Conservation (phyloP, 2,797 vertebrate genomes). For the Darevskia nairensis region DNA sequence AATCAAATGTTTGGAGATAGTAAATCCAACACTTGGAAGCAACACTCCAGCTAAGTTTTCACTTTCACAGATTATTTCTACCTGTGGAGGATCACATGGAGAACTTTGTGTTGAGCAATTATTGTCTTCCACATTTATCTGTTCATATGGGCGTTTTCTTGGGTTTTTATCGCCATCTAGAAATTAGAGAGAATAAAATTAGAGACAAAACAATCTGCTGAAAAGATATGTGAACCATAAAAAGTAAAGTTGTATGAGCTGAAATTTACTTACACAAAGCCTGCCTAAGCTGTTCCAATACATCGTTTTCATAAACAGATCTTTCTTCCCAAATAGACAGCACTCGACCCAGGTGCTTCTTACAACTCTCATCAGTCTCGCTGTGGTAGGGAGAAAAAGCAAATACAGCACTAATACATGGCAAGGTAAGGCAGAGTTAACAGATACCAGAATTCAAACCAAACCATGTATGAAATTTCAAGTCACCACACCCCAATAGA, state of each 20-base stretch:
- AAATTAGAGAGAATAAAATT: constrained; percentile 36
- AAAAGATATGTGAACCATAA: constrained; percentile 44
- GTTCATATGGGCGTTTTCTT: constrained; percentile 93
- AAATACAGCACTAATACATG: constrained; percentile 16
- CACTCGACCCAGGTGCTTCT: constrained; percentile 94
- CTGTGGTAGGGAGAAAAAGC: constrained; percentile 71
- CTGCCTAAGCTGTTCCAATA: constrained; percentile 93
- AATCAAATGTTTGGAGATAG: neutral
- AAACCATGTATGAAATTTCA: neutral
- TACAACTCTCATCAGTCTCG: constrained; percentile 94
- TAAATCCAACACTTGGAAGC: neutral
- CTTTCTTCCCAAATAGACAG: constrained; percentile 99
- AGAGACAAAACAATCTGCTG: constrained; percentile 41
- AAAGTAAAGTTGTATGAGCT: neutral
- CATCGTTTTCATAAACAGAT: constrained; percentile 93
- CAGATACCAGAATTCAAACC: neutral
- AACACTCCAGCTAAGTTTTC: neutral
- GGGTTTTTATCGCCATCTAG: constrained; percentile 92
- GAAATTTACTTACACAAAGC: constrained; percentile 89
- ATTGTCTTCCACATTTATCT: constrained; percentile 90
- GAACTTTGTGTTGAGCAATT: constrained; percentile 89
- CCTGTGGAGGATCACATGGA: constrained; percentile 93
- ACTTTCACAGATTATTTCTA: constrained; percentile 63
- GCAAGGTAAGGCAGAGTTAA: neutral
- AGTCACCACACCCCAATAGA: neutral